These are phyloP conservation scores for Grapholita molesta DNA, from an alignment of 1,140 invertebrate genomes.

Conservation along the genomic window DNA sequence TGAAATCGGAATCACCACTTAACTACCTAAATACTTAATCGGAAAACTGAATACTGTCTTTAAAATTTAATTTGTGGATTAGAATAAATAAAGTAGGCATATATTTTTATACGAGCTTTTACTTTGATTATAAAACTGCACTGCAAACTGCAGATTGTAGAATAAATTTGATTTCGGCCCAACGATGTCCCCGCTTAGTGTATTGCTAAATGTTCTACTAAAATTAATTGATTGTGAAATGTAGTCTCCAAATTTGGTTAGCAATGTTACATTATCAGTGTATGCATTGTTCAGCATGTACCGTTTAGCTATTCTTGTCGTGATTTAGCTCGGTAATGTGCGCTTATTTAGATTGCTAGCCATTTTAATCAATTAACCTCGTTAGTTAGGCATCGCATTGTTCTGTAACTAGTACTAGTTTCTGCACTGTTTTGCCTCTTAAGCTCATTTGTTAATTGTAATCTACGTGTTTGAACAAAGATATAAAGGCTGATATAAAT, in stretches of 20 bases:
- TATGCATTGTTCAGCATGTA: slow-evolving; percentile 28
- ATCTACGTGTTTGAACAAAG: neutral
- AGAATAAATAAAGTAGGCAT: no score
- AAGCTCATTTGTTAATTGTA: neutral
- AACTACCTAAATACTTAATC: no score
- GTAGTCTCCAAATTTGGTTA: slow-evolving; percentile 40
- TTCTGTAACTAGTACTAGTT: slow-evolving; percentile 4
- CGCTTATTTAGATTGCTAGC: slow-evolving; percentile 22
- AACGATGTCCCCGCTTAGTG: slow-evolving; percentile 27
- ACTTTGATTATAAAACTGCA: no score
- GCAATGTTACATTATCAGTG: slow-evolving; percentile 29
- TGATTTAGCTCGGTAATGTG: slow-evolving; percentile 38
- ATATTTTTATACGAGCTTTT: no score
- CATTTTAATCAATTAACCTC: neutral
- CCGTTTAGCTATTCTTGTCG: slow-evolving; percentile 28
- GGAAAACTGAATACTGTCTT: no score
- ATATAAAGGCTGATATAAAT: neutral
- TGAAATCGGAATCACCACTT: no score
- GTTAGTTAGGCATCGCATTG: slow-evolving; percentile 6
- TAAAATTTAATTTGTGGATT: no score
- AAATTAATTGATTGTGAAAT: slow-evolving; percentile 45
- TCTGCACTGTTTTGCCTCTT: neutral
- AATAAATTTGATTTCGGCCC: no score
- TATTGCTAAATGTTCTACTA: slow-evolving; percentile 39
- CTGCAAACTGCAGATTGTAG: no score